Conservation (phyloP, 2,113 vertebrate species). For the Entosphenus tridentatus region DNA sequence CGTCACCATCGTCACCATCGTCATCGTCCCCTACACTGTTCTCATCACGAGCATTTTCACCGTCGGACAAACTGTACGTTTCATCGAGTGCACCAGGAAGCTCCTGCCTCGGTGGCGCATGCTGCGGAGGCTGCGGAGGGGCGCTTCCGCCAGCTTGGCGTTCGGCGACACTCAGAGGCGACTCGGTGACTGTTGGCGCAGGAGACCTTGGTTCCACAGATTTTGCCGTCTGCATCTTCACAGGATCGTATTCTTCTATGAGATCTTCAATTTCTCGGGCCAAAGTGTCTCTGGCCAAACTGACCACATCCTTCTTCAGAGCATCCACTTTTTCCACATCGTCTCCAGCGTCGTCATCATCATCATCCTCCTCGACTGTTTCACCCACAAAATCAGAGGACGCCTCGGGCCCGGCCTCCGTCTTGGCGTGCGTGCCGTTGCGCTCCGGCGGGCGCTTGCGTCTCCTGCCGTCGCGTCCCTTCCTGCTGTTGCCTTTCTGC, state of each 20-base stretch:
- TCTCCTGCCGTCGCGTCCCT: neutral
- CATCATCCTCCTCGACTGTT: neutral
- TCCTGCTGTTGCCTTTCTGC: neutral
- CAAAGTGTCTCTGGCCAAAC: neutral
- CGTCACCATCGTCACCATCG: slow-evolving; percentile 19
- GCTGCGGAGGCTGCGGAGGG: neutral
- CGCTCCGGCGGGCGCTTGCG: neutral
- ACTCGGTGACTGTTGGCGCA: too few species aligned
- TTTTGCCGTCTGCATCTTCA: neutral
- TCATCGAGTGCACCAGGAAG: neutral
- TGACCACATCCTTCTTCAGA: neutral
- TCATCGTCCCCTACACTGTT: slow-evolving; percentile 1
- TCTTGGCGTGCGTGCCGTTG: neutral
- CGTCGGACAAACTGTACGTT: neutral
- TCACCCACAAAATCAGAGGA: neutral
- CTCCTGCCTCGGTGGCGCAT: neutral
- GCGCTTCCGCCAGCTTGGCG: slow-evolving; percentile 15
- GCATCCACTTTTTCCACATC: neutral
- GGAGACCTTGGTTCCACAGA: neutral
- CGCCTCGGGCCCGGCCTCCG: neutral
- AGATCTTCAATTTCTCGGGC: neutral
- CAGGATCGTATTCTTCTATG: neutral
- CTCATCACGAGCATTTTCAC: neutral
- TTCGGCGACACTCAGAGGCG: slow-evolving; percentile 10
- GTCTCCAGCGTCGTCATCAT: neutral